Evolutionary conservation across 2,113 vertebrate genomes (phyloP).

Genomic region (Aegotheles bennettii): DNA sequence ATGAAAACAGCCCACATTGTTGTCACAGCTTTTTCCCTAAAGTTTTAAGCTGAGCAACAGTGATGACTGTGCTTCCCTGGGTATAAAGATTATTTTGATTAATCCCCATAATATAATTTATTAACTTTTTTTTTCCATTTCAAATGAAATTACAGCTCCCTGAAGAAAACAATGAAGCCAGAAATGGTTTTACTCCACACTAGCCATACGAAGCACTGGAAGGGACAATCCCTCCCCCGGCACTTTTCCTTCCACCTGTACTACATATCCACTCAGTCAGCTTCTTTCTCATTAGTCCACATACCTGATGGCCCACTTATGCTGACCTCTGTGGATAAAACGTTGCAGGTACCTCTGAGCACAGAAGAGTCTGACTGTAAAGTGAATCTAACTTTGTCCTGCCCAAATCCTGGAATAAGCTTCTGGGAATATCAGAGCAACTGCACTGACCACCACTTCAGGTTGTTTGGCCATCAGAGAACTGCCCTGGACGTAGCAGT

Average conservation of each 20-base stretch:
- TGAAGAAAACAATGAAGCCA: conserved; percentile 14
- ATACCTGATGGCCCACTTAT: background rate
- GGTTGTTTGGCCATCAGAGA: background rate
- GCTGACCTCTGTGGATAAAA: background rate
- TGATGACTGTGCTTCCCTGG: background rate
- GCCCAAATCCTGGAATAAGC: background rate
- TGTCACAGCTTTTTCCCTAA: conserved; percentile 6
- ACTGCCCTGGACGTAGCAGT: background rate
- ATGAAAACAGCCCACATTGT: background rate
- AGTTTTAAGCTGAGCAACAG: background rate
- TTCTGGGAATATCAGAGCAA: background rate
- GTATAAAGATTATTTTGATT: background rate
- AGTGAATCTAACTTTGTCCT: background rate
- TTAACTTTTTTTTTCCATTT: background rate
- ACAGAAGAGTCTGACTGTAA: background rate
- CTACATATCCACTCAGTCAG: background rate
- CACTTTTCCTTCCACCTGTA: background rate
- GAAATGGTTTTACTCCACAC: background rate
- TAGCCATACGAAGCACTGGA: background rate
- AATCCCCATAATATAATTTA: background rate
- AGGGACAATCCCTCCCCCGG: background rate
- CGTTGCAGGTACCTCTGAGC: background rate
- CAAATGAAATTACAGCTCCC: background rate
- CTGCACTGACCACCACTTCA: background rate
- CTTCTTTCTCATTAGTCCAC: background rate